Evolutionary conservation across 2,888 invertebrate species (phyloP).

Genomic region (Spodoptera littoralis): DNA sequence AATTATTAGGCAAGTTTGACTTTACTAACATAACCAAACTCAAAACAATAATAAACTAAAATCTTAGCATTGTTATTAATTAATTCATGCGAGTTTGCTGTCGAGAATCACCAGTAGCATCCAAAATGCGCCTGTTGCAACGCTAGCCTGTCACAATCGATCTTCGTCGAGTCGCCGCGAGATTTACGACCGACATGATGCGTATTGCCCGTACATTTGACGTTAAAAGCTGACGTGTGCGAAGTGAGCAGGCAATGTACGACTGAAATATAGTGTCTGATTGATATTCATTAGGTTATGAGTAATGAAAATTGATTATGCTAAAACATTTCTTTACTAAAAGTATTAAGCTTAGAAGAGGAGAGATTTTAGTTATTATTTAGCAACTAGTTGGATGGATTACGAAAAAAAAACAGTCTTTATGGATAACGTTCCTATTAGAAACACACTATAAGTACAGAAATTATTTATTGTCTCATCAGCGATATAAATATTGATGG

Average conservation of each 20-base stretch:
- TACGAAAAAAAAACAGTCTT: too few species aligned
- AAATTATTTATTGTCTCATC: too few species aligned
- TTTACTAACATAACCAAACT: background rate
- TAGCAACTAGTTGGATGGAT: too few species aligned
- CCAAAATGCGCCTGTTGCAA: slow-evolving; percentile 60
- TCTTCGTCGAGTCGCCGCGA: slow-evolving; percentile 71
- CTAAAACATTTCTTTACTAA: background rate
- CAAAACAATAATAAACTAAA: slow-evolving; percentile 17
- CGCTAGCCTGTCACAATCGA: slow-evolving; percentile 70
- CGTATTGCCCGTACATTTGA: slow-evolving; percentile 71
- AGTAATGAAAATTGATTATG: background rate
- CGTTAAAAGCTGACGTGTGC: slow-evolving; percentile 56
- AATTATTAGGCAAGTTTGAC: too few species aligned
- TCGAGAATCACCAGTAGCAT: slow-evolving; percentile 48
- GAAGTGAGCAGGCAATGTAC: slow-evolving; percentile 49
- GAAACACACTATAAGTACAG: too few species aligned
- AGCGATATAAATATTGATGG: too few species aligned
- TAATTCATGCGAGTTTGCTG: slow-evolving; percentile 37
- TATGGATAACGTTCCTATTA: too few species aligned
- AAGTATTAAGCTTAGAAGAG: background rate
- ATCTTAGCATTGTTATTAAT: slow-evolving; percentile 43
- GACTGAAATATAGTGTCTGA: slow-evolving; percentile 40
- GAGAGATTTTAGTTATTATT: too few species aligned
- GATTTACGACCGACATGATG: slow-evolving; percentile 77
- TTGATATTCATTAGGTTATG: slow-evolving; percentile 35